Base-by-base conservation (phyloP, 2,888 invertebrate genomes). In the Athalia circularis region DNA sequence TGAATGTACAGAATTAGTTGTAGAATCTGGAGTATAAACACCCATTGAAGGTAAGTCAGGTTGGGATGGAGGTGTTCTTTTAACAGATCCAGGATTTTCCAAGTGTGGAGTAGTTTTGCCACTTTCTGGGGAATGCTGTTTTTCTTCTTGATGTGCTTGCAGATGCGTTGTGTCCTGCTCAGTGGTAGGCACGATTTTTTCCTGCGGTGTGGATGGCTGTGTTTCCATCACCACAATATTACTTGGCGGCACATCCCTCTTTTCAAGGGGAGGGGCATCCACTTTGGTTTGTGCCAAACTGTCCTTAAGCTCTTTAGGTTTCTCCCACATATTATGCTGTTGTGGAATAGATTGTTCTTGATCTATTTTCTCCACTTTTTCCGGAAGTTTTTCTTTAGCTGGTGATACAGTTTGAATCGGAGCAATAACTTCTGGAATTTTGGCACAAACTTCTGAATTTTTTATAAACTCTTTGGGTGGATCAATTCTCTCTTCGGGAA, bases 1-100 rank as follows among this genome's bases (percentile, higher is more conserved):
- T 75, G 96, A 95, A 82, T 96, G 95, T 7, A 96, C 95, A 0
- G 95, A 95, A 87, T 96, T 96, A 57, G 95, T 95, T 0, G 96
- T 95, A 0, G 96, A 95, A 85, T 96, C 96, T 0, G 96, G 95
- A 0, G 96, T 96, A 86, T 97, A 97, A 0, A 96, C 96, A 0
- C 96, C 96, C 94, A 96, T 94, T 0, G 95, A 95, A n/a, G 95
- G 94, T 80, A 95, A 90, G 70, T 95, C 95, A 0, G 93, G 88
- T 72, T 92, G 91, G 9, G 91, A 91, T 5, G 92, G 91, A 47
- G 92, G 91, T 0, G 92, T 92, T 67, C 92, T 91, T 81, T 92
- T 92, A 0, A 91, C 89, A 0, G 91, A 90, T n/a, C 90, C 90
- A 15, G 89, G 90, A 85, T 89, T 91, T 8, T 91, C 90, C 13